A percentile compares a stretch with the other conserved stretches of the same genome.
Conservation (phyloP, 2,888 invertebrate species). For the Eurytoma californica region DNA sequence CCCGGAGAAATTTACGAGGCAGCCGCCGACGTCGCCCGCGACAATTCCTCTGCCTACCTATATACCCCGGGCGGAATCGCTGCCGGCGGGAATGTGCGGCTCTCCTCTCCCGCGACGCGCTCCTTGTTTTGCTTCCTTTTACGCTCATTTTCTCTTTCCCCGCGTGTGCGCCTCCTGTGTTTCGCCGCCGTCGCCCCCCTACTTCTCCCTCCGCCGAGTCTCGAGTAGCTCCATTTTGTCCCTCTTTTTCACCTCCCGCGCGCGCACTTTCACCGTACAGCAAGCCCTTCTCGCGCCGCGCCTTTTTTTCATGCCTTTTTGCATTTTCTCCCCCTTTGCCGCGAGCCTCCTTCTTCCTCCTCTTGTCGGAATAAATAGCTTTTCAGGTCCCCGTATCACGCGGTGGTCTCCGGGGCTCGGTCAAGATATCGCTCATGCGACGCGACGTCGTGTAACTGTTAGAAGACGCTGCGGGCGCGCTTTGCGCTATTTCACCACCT, state of each 20-base stretch:
- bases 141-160: conserved; percentile 2
- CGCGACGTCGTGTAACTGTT: not conserved
- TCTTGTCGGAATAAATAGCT: conserved; percentile 49
- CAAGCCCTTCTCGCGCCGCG: not conserved
- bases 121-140: conserved; percentile 37
- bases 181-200: conserved; percentile 44
- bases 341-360: not conserved
- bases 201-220: conserved; percentile 7
- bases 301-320: not conserved
- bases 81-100: conserved; percentile 45
- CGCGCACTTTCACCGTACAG: not conserved
- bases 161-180: not conserved
- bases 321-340: conserved; percentile 14
- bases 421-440: conserved; percentile 7
- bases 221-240: conserved; percentile 20
- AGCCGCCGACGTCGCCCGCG: conserved; percentile 10
- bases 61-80: not conserved
- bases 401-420: not conserved
- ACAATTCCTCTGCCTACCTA: not conserved
- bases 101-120: conserved; percentile 7
- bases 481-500: not conserved
- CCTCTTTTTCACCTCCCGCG: conserved; percentile 25
- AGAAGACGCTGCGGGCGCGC: not conserved
- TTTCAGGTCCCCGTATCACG: conserved; percentile 7
- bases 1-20: conserved; percentile 58